Base-by-base conservation (phyloP, 1,140 invertebrate genomes). In the Brachionus plicatilis region DNA sequence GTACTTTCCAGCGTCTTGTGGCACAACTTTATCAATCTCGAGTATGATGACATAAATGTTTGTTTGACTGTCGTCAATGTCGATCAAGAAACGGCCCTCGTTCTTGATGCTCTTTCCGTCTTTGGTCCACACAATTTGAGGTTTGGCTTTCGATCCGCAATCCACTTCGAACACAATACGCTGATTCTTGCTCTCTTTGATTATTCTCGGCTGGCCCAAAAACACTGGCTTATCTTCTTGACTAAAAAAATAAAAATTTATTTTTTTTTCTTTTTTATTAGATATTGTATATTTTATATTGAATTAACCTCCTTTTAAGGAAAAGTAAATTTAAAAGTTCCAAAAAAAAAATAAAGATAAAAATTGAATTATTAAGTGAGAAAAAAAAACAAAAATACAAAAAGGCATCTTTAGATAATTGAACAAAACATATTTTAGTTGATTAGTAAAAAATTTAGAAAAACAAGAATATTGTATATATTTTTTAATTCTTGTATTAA, bases 1-100 rank as follows among this genome's bases (percentile, higher is more conserved):
- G 88, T 96, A 97, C 12, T 91, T 92, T 27, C 96, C 96, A 90
- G 95, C 94, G 89, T 96, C 94, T 83, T 86, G 86, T 8, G 86
- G 88, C 88, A 85, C 12, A 85, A 86, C 24, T 75, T 83, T n/a
- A 78, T 60, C 66, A 8, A 85, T 75, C 27, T 66, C 84, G 24
- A 85, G 53, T 33, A 79, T 84, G n/a, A 84, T 20, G 27, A 85
- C 70, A 80, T 3, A 85, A n/a, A 66, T 66, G 76, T 72, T 79
- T 45, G 33, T 17, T 47, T 33, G 33, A n/a, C 33, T 86, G 37
- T 86, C 85, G n/a, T 85, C 84, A 9, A 88, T 79, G 53, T 88
- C 86, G 0, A 88, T 86, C 24, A 86, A 86, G 47, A 87, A 88
- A n/a, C 88, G 86, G 1, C 87, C 87, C 27, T 87, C 87, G 80